Percentiles rank a stretch among this genome's conserved stretches.
These are phyloP conservation scores for Hyperoplus lanceolatus DNA, from an alignment of 2,797 vertebrate genomes.

Conservation along the genomic window DNA sequence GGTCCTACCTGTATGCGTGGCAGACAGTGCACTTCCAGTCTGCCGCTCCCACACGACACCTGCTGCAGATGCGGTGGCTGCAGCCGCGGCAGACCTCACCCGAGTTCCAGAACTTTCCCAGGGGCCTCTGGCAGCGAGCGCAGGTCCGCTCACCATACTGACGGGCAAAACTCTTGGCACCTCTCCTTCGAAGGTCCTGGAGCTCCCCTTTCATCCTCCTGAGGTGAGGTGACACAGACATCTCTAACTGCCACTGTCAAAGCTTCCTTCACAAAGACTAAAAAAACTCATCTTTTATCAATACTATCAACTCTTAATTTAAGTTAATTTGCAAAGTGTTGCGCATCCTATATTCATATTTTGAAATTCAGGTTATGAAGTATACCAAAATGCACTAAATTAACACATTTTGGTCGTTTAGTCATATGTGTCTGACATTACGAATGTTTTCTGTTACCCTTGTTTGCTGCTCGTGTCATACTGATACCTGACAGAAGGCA, in stretches of 20 bases:
- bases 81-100: conserved; percentile 91
- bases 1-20: conserved; percentile 87
- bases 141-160: conserved; percentile 86
- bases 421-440: no score
- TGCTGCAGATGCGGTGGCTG: conserved; percentile 91
- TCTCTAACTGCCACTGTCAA: neutral
- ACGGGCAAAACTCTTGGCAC: conserved; percentile 71
- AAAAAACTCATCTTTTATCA: neutral
- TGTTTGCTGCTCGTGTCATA: neutral
- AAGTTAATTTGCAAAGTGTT: neutral
- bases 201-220: conserved; percentile 91
- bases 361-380: neutral
- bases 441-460: neutral
- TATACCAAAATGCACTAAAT: neutral
- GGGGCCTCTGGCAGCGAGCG: conserved; percentile 88
- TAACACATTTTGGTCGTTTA: neutral
- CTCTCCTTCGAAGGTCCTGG: conserved; percentile 88
- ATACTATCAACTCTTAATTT: neutral
- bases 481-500: neutral
- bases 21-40: conserved; percentile 93
- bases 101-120: conserved; percentile 89
- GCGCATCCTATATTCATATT: neutral
- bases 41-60: conserved; percentile 84
- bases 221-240: conserved; percentile 1
- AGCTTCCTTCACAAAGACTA: neutral